These are phyloP conservation scores for Drosophila chauvacae DNA, from an alignment of 1,140 invertebrate genomes.

Conservation along the genomic window DNA sequence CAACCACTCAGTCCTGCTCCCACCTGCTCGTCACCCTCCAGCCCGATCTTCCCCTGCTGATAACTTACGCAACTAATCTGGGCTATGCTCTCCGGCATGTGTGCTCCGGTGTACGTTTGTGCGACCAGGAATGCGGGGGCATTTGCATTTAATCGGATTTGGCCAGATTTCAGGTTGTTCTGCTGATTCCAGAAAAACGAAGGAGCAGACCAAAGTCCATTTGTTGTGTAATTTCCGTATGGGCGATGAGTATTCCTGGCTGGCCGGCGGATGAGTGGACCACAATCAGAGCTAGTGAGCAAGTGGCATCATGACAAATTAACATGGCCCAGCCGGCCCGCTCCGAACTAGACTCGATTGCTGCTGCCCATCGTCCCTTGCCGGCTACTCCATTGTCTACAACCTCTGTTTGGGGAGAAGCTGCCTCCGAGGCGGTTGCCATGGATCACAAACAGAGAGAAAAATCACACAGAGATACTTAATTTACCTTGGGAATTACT, in stretches of 20 bases:
- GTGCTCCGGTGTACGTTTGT: not conserved
- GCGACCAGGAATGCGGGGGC: constrained; percentile 23
- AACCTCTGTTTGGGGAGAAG: not conserved
- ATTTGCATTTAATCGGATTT: constrained; percentile 83
- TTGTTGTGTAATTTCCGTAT: constrained; percentile 73
- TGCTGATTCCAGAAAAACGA: constrained; percentile 50
- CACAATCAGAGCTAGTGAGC: constrained; percentile 54
- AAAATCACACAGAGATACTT: constrained; percentile 5
- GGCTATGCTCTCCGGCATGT: constrained; percentile 28
- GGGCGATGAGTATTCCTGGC: constrained; percentile 22
- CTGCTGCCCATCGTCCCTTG: constrained; percentile 12
- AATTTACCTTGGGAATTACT: not conserved
- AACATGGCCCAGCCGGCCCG: constrained; percentile 64
- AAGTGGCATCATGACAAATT: constrained; percentile 79
- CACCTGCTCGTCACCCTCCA: constrained; percentile 1
- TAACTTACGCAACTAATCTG: constrained; percentile 82
- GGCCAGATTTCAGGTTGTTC: constrained; percentile 75
- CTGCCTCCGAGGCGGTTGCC: constrained; percentile 8
- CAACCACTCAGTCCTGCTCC: constrained; percentile 51
- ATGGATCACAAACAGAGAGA: not conserved
- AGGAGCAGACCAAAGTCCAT: constrained; percentile 56
- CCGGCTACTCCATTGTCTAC: constrained; percentile 20
- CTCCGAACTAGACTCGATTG: constrained; percentile 38
- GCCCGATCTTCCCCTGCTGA: constrained; percentile 40
- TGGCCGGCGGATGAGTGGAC: constrained; percentile 41